Evolutionary conservation across 2,797 vertebrate species (phyloP).

Genomic region (Rhadinocentrus ornatus): DNA sequence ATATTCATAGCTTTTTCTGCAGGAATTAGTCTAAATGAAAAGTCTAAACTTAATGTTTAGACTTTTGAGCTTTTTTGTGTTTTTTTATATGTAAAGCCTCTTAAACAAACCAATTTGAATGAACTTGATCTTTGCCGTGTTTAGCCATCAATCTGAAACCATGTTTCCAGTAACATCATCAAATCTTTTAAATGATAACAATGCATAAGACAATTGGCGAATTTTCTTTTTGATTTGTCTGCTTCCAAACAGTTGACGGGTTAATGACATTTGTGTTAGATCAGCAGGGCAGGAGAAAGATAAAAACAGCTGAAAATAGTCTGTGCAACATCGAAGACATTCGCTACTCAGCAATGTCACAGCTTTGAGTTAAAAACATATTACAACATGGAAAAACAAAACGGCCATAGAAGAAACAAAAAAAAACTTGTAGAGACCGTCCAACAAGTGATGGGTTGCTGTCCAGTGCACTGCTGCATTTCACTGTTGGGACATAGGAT

Average conservation of each 20-base stretch:
- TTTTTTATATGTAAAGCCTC: not conserved
- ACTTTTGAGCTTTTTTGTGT: not conserved
- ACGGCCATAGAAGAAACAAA: too few species aligned
- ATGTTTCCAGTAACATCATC: not conserved
- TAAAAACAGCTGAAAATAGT: not conserved
- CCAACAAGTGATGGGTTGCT: too few species aligned
- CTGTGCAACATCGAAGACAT: not conserved
- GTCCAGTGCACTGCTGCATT: not conserved
- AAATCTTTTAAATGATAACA: not conserved
- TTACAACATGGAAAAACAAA: not conserved
- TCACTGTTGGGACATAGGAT: not conserved
- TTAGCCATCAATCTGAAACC: too few species aligned
- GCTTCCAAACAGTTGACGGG: not conserved
- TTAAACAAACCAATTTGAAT: not conserved
- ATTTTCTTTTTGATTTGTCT: not conserved
- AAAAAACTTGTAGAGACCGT: not conserved
- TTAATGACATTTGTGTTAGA: conserved; percentile 3
- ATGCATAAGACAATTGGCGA: not conserved
- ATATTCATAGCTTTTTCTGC: not conserved
- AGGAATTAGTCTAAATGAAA: too few species aligned
- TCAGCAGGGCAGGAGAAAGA: not conserved
- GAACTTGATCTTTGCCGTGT: too few species aligned
- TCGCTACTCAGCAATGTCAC: not conserved
- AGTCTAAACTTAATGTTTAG: too few species aligned
- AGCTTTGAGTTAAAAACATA: not conserved